Percentiles rank a stretch among this genome's conserved stretches.
phyloP scores from a whole-genome alignment of 2,888 invertebrate genomes.

The Ectobius pallidus region DNA sequence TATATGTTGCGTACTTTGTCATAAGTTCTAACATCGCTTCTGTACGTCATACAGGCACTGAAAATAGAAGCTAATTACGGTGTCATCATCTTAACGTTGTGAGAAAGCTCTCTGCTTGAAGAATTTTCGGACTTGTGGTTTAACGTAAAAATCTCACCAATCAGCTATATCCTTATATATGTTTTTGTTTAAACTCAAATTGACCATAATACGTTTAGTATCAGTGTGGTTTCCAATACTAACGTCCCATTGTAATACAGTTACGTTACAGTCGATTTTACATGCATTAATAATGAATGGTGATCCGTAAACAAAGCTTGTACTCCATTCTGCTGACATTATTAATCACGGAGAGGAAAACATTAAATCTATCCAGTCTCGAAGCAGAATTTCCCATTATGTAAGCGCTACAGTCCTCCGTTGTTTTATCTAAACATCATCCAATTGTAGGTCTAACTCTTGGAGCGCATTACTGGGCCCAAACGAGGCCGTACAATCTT shows the following conservation, averaged over 20 bases:
- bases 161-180: background rate
- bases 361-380: background rate
- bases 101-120: background rate
- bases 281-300: background rate
- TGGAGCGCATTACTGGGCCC: background rate
- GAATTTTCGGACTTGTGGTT: background rate
- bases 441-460: background rate
- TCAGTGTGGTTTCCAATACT: background rate
- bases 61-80: no score
- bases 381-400: background rate
- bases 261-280: background rate
- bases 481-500: background rate
- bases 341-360: background rate
- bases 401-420: background rate
- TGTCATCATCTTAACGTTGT: background rate
- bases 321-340: background rate
- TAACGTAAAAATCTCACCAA: background rate
- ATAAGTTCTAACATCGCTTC: no score
- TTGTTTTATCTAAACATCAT: background rate
- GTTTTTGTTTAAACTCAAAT: background rate
- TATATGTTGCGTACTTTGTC: no score
- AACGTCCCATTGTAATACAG: background rate
- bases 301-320: background rate
- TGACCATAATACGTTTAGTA: background rate
- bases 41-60: no score